Percentiles rank a stretch among this genome's conserved stretches.
phyloP scores from a whole-genome alignment of 2,888 invertebrate genomes.

The Embidobia sp. region DNA sequence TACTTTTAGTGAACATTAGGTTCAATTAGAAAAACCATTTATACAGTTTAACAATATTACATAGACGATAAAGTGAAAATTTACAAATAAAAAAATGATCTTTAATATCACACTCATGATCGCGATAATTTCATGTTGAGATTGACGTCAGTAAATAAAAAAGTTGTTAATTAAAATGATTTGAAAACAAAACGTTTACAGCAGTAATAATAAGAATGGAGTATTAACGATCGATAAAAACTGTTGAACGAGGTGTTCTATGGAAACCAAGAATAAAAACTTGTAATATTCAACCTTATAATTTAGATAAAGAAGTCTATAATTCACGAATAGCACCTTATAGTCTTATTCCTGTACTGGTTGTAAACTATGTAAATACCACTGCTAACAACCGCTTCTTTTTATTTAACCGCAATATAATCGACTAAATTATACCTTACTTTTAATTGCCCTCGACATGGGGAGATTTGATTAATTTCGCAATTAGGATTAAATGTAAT shows the following conservation, averaged over 20 bases:
- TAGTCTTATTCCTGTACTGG: conserved; percentile 38
- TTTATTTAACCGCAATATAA: conserved; percentile 56
- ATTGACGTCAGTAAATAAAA: neutral
- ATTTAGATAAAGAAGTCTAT: conserved; percentile 62
- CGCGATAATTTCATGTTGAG: too few species aligned
- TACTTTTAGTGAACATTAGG: too few species aligned
- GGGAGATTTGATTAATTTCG: conserved; percentile 45
- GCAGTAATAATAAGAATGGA: conserved; percentile 18
- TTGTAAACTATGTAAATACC: conserved; percentile 60
- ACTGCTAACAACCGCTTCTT: conserved; percentile 41
- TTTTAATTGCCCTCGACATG: conserved; percentile 48
- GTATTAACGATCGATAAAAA: conserved; percentile 45
- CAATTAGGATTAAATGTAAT: conserved; percentile 37
- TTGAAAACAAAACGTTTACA: conserved; percentile 44
- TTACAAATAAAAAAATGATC: too few species aligned
- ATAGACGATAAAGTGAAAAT: too few species aligned
- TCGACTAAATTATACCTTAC: conserved; percentile 50
- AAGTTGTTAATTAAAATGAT: conserved; percentile 11
- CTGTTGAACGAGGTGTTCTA: conserved; percentile 35
- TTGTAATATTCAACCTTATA: conserved; percentile 49
- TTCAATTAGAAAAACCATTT: too few species aligned
- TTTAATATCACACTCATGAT: too few species aligned
- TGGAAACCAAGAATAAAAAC: conserved; percentile 52
- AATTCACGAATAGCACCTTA: conserved; percentile 52
- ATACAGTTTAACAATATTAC: too few species aligned